Base-by-base conservation (phyloP, 2,113 vertebrate genomes). In the Elephas maximus region DNA sequence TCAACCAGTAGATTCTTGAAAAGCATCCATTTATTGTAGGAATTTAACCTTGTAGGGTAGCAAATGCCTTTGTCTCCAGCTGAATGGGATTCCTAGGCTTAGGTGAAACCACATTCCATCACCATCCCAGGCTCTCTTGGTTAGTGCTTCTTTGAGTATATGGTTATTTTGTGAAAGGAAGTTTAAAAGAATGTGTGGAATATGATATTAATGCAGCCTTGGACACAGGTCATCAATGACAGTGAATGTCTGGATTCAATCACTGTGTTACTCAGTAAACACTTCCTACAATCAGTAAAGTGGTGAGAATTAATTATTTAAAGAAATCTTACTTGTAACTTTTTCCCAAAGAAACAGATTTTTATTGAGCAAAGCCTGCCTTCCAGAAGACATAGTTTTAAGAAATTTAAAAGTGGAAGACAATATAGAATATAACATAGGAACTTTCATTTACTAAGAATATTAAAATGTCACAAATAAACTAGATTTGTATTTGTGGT, bases 1-100 rank as follows among this genome's bases (percentile, higher is more conserved):
- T 81, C 26, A 65, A 84, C 53, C 65, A 95, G 62, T 2, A 94
- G 89, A 88, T 74, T 81, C 88, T 92, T 76, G 63, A 48, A 62
- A 94, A 92, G 33, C 28, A 57, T 85, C 67, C 65, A 63, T 71
- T 81, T 79, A 73, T 90, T 90, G 3, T 17, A 82, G 45, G 71
- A 91, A 84, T 77, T 33, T 96, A 85, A 81, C 53, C 44, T 20
- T 20, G 11, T 0, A 12, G 5, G 30, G 60, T 9, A 84, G 53
- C 73, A 83, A 74, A 93, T 62, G 77, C 15, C n/a, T 88, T 77
- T 92, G 65, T 67, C 62, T 82, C 45, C 71, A 67, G 51, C n/a
- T 77, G 84, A 87, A 45, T 8, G 12, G 85, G 44, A 86, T 81
- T 76, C 62, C 76, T 69, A 7, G 15, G 28, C 21, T 90, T 5